Base-by-base conservation (phyloP, 2,113 vertebrate genomes). In the Notarius lentiginosus region DNA sequence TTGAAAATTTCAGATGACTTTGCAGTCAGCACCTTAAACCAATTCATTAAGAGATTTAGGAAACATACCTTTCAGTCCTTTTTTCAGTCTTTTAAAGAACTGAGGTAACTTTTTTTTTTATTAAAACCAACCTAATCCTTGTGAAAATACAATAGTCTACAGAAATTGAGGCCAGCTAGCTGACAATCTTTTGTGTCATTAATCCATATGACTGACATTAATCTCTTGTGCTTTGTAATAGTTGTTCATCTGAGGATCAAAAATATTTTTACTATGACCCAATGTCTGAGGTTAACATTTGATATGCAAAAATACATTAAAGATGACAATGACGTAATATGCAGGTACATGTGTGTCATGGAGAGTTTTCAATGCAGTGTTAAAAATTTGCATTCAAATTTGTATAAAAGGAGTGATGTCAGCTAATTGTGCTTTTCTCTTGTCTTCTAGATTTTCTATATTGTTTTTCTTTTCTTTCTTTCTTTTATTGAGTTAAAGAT, bases 261-360 rank as follows among this genome's bases (percentile, higher is more conserved):
- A 72, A 72, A 20, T 15, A 66, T 49, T 20, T 73, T 72, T 75
- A 11, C 41, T 5, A 75, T 75, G 20, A 49, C 41, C 22, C 9
- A 75, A 47, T 51, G 72, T 49, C 41, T 76, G 72, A 51, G 47
- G 70, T 73, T 73, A 73, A 73, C 27, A 76, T 76, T 76, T 76
- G 72, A 41, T 2, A 72, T 72, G 68, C 68, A 72, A 72, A 72
- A 47, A 18, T 72, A 18, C 7, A 72, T 72, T 72, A 72, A 47
- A 34, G 18, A 47, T 72, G 68, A 41, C 27, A 49, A 12, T 49
- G 20, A 47, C 6, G 20, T 14, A 76, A 76, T 12, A 12, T 76
- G 47, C 20, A 76, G 41, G 41, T 41, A 41, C 2, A 41, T 41
- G 4, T 41, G 41, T 41, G 41, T 41, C 41, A 41, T 41, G 41